phyloP scores from a whole-genome alignment of 2,888 invertebrate genomes.

The Lasioglossum leucozonium region DNA sequence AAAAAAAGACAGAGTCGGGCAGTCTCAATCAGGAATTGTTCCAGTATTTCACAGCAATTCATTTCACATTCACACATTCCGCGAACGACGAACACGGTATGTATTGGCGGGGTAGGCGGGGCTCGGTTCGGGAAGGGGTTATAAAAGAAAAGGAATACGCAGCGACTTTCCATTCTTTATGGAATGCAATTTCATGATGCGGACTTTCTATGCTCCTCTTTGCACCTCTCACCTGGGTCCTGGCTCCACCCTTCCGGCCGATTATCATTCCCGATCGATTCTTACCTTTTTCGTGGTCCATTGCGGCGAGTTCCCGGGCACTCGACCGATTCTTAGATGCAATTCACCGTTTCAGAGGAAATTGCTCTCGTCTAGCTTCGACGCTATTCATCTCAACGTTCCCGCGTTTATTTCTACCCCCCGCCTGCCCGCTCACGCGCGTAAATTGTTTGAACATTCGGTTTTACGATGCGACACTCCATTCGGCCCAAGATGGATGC shows the following conservation, averaged over 20 bases:
- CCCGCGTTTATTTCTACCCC: neutral
- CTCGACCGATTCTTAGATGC: slow-evolving; percentile 14
- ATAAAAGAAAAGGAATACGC: slow-evolving; percentile 49
- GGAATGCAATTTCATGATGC: slow-evolving; percentile 64
- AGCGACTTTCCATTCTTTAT: slow-evolving; percentile 67
- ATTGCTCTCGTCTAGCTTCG: neutral
- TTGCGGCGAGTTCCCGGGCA: neutral
- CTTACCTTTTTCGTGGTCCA: slow-evolving; percentile 17
- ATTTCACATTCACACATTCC: slow-evolving; percentile 48
- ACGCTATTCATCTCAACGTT: neutral
- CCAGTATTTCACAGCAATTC: slow-evolving; percentile 45
- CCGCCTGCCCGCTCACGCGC: neutral
- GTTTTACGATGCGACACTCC: neutral
- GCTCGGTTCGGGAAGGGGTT: neutral
- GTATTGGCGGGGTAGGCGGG: neutral
- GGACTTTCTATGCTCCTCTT: slow-evolving; percentile 66
- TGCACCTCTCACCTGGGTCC: slow-evolving; percentile 52
- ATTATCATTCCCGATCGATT: slow-evolving; percentile 53
- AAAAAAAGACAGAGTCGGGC: neutral
- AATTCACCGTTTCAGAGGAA: slow-evolving; percentile 1
- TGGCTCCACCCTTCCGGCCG: slow-evolving; percentile 55
- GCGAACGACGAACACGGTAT: neutral
- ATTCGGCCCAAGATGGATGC: neutral
- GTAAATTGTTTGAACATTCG: slow-evolving; percentile 1
- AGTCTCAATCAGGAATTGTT: slow-evolving; percentile 45